Percentiles rank a stretch among this genome's conserved stretches.
These are phyloP conservation scores for Micromussa lordhowensis DNA, from an alignment of 92 coral and sea anemone species.

Conservation along the genomic window DNA sequence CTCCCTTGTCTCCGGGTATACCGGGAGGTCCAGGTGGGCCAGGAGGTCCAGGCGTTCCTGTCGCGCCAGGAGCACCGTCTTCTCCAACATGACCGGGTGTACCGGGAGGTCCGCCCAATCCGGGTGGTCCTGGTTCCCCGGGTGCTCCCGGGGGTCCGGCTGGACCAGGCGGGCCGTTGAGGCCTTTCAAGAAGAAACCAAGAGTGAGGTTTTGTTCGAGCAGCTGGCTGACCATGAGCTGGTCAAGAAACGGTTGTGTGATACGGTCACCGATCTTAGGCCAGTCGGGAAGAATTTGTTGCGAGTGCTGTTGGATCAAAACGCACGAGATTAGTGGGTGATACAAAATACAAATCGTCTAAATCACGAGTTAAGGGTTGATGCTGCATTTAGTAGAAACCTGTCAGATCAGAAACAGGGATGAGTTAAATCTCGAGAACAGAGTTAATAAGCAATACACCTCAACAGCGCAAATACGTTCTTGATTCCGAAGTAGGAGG, in stretches of 20 bases:
- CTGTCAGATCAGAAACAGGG: background rate
- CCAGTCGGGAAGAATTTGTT: slow-evolving; percentile 97
- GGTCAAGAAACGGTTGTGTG: slow-evolving; percentile 99
- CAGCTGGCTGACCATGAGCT: slow-evolving; percentile 99
- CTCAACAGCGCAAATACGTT: background rate
- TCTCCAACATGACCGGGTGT: slow-evolving; percentile 99
- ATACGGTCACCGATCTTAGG: slow-evolving; percentile 99
- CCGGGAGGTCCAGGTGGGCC: slow-evolving; percentile 99
- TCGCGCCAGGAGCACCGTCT: slow-evolving; percentile 99
- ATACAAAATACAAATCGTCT: background rate
- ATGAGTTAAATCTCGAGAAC: background rate
- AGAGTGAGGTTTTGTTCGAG: slow-evolving; percentile 98
- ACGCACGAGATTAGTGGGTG: background rate
- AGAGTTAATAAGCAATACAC: no score
- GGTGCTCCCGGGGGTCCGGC: slow-evolving; percentile 96
- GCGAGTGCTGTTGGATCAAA: slow-evolving; percentile 74
- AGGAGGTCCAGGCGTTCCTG: slow-evolving; percentile 98
- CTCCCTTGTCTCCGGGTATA: slow-evolving; percentile 99
- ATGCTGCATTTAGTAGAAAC: background rate
- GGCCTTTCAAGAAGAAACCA: slow-evolving; percentile 99
- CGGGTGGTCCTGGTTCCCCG: slow-evolving; percentile 96
- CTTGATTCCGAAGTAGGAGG: background rate
- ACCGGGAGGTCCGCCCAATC: slow-evolving; percentile 93
- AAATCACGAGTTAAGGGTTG: no score
- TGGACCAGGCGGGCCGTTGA: slow-evolving; percentile 99